Evolutionary conservation across 2,113 vertebrate species (phyloP).

Genomic region (Siphamia tubifer): DNA sequence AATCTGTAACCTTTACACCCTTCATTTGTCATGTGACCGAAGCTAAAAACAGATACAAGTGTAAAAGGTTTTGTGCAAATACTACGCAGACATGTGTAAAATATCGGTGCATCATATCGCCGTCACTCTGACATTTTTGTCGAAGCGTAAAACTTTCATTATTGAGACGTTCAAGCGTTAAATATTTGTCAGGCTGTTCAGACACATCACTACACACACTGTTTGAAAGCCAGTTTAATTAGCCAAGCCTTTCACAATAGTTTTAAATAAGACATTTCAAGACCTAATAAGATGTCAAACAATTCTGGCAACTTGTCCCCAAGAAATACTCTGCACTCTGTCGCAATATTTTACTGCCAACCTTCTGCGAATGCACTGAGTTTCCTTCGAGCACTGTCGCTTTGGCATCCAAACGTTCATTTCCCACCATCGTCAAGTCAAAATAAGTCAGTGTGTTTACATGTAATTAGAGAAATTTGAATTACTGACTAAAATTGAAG

Average conservation of each 20-base stretch:
- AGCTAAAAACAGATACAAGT: slow-evolving; percentile 13
- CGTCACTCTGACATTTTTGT: slow-evolving; percentile 1
- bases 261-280: slow-evolving; percentile 63
- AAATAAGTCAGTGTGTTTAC: slow-evolving; percentile 1
- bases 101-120: neutral
- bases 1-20: slow-evolving; percentile 55
- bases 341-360: slow-evolving; percentile 52
- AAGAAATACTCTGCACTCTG: slow-evolving; percentile 59
- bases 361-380: slow-evolving; percentile 36
- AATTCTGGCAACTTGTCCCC: slow-evolving; percentile 51
- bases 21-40: slow-evolving; percentile 31
- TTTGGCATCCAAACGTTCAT: slow-evolving; percentile 32
- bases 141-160: slow-evolving; percentile 40
- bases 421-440: neutral
- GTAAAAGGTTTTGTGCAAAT: neutral
- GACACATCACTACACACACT: slow-evolving; percentile 53
- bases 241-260: slow-evolving; percentile 58
- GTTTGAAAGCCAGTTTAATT: slow-evolving; percentile 70
- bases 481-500: too few relatives aligned
- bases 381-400: slow-evolving; percentile 20
- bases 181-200: slow-evolving; percentile 59
- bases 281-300: slow-evolving; percentile 67
- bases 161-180: slow-evolving; percentile 46
- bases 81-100: neutral
- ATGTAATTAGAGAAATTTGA: too few relatives aligned